Evolutionary conservation across 2,113 vertebrate genomes (phyloP), one percentile per base, ranked within the genome.

Genomic region (Gobiocypris rarus): DNA sequence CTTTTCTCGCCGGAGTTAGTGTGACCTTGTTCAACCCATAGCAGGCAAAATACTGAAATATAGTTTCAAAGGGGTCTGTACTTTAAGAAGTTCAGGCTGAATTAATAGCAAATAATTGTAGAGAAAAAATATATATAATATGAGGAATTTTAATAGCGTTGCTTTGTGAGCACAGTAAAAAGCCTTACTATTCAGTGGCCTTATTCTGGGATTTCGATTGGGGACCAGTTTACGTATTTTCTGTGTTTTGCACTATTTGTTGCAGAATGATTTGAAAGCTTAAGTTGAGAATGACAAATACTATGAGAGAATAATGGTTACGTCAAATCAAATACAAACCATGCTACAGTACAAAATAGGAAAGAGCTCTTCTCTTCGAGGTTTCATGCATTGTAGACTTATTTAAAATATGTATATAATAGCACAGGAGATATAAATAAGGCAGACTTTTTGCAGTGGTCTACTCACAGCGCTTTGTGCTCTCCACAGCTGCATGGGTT

Each of bases 401-500:
- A 83, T 81, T 69, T 75, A 15, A 76, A 81, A 28, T 79, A 83
- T 75, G 84, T 48, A 34, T 52, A 83, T 75, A 75, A 76, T 69
- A 74, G 43, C 82, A 75, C 50, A 63, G 71, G 75, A 52, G 26
- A n/a, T 81, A 75, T 83, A 83, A 86, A 86, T 80, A 70, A 54
- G 76, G 48, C 70, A 83, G 48, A 65, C 76, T 81, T 84, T 84
- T 86, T 41, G 59, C 70, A 76, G 70, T 67, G 82, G 48, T 75
- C 65, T 73, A 75, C 58, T 86, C 82, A 84, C 83, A 81, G 81
- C 63, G 67, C 52, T 84, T 38, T 87, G 41, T 78, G 76, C 65
- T 83, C 65, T 15, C 59, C 73, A 48, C 67, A 82, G 86, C 78
- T 83, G 89, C 86, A 86, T 90, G 83, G 86, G 89, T 85, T 86